Conservation (phyloP, 30 jellyfish, hydroid and myxozoan genomes). For the Phacellophora camtschatica region DNA sequence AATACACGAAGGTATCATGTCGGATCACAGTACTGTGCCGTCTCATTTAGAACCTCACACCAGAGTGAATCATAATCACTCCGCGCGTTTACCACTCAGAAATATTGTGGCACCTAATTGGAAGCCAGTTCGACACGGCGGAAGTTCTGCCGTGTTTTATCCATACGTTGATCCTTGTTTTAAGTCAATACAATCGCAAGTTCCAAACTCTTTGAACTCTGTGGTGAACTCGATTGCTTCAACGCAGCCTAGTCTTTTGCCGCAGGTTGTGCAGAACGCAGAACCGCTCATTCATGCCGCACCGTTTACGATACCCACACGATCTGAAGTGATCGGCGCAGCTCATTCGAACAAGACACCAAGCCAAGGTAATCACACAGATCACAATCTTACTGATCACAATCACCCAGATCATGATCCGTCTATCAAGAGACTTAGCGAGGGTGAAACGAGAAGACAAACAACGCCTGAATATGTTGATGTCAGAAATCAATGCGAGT, state of each 20-base stretch:
- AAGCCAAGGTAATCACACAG: conserved; percentile 49
- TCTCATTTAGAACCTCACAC: conserved; percentile 48
- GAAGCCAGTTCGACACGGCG: conserved; percentile 92
- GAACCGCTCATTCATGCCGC: conserved; percentile 38
- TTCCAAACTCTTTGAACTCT: conserved; percentile 29
- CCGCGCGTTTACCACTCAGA: conserved; percentile 20
- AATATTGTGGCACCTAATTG: conserved; percentile 90
- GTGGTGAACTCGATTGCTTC: conserved; percentile 6
- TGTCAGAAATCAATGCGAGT: background rate
- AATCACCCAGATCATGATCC: too few species aligned
- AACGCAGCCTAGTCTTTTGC: background rate
- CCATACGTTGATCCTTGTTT: conserved; percentile 70
- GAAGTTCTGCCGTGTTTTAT: conserved; percentile 76
- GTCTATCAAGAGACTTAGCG: conserved; percentile 11
- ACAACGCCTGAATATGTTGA: background rate
- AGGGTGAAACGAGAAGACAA: background rate
- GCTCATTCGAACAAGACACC: conserved; percentile 30
- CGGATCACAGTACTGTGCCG: conserved; percentile 73
- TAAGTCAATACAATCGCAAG: conserved; percentile 28
- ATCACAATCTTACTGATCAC: conserved; percentile 1
- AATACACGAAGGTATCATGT: conserved; percentile 15
- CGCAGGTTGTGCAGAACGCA: background rate
- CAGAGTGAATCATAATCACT: background rate
- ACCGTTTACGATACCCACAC: conserved; percentile 48
- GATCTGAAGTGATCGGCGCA: conserved; percentile 45